Percentiles rank a stretch among this genome's conserved stretches.
These are phyloP conservation scores for Anadara kagoshimensis DNA, from an alignment of 1,140 invertebrate species.

Conservation along the genomic window DNA sequence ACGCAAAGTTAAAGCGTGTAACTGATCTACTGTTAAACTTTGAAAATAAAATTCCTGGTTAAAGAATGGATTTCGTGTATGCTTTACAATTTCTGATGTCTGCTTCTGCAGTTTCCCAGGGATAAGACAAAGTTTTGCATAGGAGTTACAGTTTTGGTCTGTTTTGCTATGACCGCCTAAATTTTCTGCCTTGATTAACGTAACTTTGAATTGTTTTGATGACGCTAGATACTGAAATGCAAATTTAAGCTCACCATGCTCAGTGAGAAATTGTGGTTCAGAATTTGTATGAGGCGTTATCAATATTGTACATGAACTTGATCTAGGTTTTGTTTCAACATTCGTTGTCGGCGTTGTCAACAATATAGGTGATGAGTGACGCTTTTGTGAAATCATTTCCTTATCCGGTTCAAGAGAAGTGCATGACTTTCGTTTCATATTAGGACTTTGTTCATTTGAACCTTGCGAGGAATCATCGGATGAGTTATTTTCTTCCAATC, in stretches of 20 bases:
- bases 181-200: conserved; percentile 64
- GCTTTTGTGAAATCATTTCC: conserved; percentile 29
- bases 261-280: conserved; percentile 40
- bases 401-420: conserved; percentile 13
- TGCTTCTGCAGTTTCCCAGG: conserved; percentile 70
- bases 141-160: conserved; percentile 55
- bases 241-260: conserved; percentile 68
- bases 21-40: conserved; percentile 55
- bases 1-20: conserved; percentile 57
- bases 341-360: conserved; percentile 1
- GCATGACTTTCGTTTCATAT: conserved; percentile 17
- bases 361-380: conserved; percentile 60
- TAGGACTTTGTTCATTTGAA: conserved; percentile 13
- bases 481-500: conserved; percentile 15
- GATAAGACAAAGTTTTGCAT: conserved; percentile 62
- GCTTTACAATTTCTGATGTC: conserved; percentile 56
- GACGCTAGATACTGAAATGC: conserved; percentile 65
- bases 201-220: conserved; percentile 60
- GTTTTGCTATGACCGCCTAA: conserved; percentile 55
- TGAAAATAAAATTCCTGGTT: conserved; percentile 67
- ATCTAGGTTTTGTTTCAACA: conserved; percentile 30
- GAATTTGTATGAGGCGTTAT: conserved; percentile 15
- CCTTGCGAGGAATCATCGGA: conserved; percentile 15
- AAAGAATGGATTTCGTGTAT: conserved; percentile 63
- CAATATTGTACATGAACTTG: conserved; percentile 39